These are phyloP conservation scores for Oriolus oriolus DNA, from an alignment of 2,113 vertebrate species.

Conservation along the genomic window DNA sequence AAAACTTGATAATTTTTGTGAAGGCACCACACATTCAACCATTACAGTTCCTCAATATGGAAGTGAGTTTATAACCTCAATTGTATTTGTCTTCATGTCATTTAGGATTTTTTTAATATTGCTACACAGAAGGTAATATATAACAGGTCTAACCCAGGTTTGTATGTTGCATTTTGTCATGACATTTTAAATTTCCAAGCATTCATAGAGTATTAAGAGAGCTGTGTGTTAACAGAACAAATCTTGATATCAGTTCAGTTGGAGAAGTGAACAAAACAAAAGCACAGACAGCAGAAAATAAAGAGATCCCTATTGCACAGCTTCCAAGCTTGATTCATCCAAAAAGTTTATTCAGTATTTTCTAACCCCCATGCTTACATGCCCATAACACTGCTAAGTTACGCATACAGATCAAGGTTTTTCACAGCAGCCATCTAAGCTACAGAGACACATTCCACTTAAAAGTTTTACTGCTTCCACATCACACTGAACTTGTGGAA, in stretches of 20 bases:
- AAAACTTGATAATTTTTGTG: neutral
- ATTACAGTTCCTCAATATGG: neutral
- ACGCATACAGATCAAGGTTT: rapidly evolving
- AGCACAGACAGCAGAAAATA: neutral
- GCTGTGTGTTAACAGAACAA: rapidly evolving
- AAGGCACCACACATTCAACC: rapidly evolving
- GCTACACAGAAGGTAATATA: neutral
- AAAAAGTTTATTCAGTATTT: neutral
- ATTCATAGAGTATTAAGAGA: neutral
- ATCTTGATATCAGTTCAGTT: neutral
- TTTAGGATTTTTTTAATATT: neutral
- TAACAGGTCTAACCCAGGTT: neutral
- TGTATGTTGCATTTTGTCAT: neutral
- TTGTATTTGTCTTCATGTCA: neutral
- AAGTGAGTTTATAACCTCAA: neutral
- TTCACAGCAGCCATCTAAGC: neutral
- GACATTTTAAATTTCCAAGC: neutral
- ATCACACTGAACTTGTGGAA: neutral
- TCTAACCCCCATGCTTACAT: neutral
- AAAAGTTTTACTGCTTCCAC: neutral
- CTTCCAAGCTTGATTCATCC: neutral
- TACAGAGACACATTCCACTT: neutral
- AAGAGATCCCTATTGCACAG: neutral
- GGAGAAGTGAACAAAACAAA: neutral
- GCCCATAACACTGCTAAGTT: neutral